phyloP scores from a whole-genome alignment of 2,888 invertebrate genomes.

The Rhagophthalmus giganteus region DNA sequence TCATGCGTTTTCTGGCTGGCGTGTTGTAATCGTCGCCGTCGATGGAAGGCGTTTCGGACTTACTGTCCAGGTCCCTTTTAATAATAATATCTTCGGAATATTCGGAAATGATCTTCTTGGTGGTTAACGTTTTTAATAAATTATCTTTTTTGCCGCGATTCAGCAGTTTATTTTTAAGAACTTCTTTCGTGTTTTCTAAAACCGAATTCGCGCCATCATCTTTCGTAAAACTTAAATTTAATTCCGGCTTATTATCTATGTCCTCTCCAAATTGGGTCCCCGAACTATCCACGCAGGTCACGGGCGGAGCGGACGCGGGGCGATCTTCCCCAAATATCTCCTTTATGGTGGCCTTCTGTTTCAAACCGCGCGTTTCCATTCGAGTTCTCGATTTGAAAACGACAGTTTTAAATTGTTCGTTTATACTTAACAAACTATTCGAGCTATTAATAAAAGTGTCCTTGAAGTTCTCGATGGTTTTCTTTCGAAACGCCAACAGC shows the following conservation, averaged over 20 bases:
- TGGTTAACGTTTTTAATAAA: constrained; percentile 42
- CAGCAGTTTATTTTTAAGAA: constrained; percentile 40
- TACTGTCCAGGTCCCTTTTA: constrained; percentile 50
- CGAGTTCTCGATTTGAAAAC: constrained; percentile 74
- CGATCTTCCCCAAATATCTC: constrained; percentile 82
- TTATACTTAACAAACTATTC: constrained; percentile 60
- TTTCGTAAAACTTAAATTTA: constrained; percentile 51
- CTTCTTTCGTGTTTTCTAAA: constrained; percentile 36
- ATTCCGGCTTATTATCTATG: constrained; percentile 50
- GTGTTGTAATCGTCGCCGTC: constrained; percentile 45
- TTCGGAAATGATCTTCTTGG: constrained; percentile 36
- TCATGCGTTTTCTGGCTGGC: constrained; percentile 60
- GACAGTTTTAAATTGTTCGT: constrained; percentile 69
- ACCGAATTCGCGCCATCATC: constrained; percentile 44
- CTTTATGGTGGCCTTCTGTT: constrained; percentile 76
- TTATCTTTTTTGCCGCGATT: constrained; percentile 38
- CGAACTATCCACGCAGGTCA: constrained; percentile 60
- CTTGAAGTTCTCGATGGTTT: constrained; percentile 68
- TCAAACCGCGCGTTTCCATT: constrained; percentile 71
- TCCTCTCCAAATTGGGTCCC: too few relatives aligned
- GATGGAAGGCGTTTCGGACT: constrained; percentile 50
- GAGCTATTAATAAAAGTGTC: constrained; percentile 68
- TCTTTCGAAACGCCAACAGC: constrained; percentile 68
- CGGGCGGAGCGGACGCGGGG: constrained; percentile 81
- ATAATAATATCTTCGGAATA: constrained; percentile 41